A percentile compares a stretch with the other conserved stretches of the same genome.
Evolutionary conservation across 2,888 invertebrate species (phyloP).

Genomic region (Ypsolopha scabrella): DNA sequence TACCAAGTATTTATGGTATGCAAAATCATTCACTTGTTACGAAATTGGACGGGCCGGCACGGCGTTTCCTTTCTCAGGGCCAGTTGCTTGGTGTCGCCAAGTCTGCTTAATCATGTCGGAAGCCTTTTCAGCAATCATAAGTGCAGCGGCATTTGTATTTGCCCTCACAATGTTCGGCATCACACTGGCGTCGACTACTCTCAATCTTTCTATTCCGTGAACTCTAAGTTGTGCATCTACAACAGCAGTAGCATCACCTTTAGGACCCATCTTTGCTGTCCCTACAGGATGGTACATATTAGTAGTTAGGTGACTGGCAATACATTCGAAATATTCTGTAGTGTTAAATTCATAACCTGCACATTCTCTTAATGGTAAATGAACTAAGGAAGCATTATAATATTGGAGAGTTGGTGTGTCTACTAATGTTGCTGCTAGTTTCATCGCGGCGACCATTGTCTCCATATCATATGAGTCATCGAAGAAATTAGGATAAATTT

Average conservation of each 20-base stretch:
- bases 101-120: not conserved
- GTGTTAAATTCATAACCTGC: constrained; percentile 20
- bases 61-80: no score
- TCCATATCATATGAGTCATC: constrained; percentile 51
- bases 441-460: constrained; percentile 34
- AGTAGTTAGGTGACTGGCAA: constrained; percentile 71
- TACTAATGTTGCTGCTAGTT: constrained; percentile 25
- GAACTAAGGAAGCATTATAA: constrained; percentile 22
- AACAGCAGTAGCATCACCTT: constrained; percentile 68
- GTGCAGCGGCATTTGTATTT: constrained; percentile 79
- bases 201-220: constrained; percentile 71
- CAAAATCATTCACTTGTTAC: no score
- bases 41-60: no score
- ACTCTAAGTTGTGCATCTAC: constrained; percentile 73
- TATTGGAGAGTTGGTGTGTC: constrained; percentile 37
- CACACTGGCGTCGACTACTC: constrained; percentile 49
- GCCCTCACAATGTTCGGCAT: constrained; percentile 44
- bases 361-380: constrained; percentile 6
- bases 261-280: constrained; percentile 44
- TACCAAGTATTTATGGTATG: no score
- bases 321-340: constrained; percentile 76
- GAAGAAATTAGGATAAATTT: constrained; percentile 71
- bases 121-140: constrained; percentile 73
- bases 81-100: not conserved
- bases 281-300: constrained; percentile 77